Conservation (phyloP, 2,888 invertebrate species). For the Unio pictorum region DNA sequence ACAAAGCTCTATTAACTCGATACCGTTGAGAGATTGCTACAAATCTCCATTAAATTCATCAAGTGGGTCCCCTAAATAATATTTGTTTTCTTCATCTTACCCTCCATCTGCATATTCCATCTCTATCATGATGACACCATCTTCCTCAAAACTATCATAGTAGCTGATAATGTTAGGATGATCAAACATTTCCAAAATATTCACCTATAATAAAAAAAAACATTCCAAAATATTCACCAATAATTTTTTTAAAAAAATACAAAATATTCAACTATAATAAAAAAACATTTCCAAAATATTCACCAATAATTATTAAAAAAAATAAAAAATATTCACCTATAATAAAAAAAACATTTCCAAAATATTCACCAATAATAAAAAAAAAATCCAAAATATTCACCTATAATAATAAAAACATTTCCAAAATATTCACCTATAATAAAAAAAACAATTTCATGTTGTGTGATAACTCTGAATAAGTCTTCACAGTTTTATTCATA, state of each 20-base stretch:
- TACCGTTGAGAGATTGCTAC: no score
- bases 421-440: slow-evolving; percentile 76
- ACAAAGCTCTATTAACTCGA: no score
- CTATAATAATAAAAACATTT: no score
- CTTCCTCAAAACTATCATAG: slow-evolving; percentile 82
- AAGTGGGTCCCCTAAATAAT: no score
- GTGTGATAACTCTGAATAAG: not conserved
- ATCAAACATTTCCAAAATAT: slow-evolving; percentile 80
- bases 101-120: slow-evolving; percentile 87
- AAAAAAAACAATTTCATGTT: not conserved
- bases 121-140: slow-evolving; percentile 81
- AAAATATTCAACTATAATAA: no score
- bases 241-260: no score
- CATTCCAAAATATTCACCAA: no score
- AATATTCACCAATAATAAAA: no score
- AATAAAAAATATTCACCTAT: no score
- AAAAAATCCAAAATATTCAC: slow-evolving; percentile 79
- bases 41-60: no score
- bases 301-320: no score
- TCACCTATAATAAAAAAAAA: slow-evolving; percentile 56
- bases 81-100: slow-evolving; percentile 46
- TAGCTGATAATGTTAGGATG: slow-evolving; percentile 85
- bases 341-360: slow-evolving; percentile 74
- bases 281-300: no score
- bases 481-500: not conserved